Base-by-base conservation (phyloP, 2,888 invertebrate species). In the Caenorhabditis doughertyi region DNA sequence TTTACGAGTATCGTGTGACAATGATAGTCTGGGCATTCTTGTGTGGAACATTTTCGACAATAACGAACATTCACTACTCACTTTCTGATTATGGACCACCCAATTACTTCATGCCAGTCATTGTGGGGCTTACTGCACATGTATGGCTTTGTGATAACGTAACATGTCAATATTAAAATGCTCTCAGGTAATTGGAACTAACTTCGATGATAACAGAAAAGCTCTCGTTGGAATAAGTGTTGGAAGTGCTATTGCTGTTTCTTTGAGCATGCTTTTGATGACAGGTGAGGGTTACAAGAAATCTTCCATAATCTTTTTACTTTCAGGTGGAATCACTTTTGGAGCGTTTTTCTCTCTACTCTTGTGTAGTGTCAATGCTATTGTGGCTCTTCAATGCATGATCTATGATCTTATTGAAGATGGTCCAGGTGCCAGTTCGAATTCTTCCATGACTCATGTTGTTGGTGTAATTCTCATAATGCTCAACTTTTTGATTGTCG, bases 51-150 rank as follows among this genome's bases (percentile, higher is more conserved):
- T 68, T 85, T 56, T 83, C 81, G 16, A 81, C 60, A 39, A 62
- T 71, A 18, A 39, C 64, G 47, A 83, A 81, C 60, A 80, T 82
- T 74, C 76, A 86, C 65, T 85, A 81, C 73, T 42, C 79, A 9
- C 56, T 79, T 5, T 42, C 64, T 16, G 77, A 79, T 25, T 67
- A 58, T 53, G 83, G 77, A 49, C 64, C 83, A 23, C 86, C 84
- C 1, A 84, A 79, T 58, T 87, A 84, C 68, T 86, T 84, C 72
- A 81, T 84, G 74, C 87, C 87, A 0, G 76, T 83, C 29, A 39
- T 87, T 39, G 77, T 87, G 18, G 87, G 86, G 23, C 53, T 85
- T n/a, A 85, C 83, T 29, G 72, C 84, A 42, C 81, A 84, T 58
- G 82, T 81, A 49, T n/a, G 18, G n/a, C n/a, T n/a, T n/a, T n/a